These are phyloP conservation scores for Turdus rufiventris DNA, from an alignment of 2,113 vertebrate species.

Conservation along the genomic window DNA sequence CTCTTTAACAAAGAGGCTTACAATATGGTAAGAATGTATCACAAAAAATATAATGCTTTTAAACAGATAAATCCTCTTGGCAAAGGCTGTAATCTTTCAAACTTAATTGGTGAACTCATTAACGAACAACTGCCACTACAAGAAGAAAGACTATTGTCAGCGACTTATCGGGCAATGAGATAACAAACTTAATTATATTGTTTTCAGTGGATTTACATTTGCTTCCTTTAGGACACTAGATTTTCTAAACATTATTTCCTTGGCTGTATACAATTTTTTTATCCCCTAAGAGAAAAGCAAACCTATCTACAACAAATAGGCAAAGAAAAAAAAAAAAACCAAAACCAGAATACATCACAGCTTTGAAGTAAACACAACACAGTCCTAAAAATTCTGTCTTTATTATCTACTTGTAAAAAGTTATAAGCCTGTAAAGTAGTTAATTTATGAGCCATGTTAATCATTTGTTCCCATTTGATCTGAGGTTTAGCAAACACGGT, in stretches of 20 bases:
- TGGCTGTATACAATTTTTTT: background rate
- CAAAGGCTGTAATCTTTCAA: conserved; percentile 68
- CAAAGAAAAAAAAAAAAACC: background rate
- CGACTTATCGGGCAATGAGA: conserved; percentile 67
- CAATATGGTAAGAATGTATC: conserved; percentile 58
- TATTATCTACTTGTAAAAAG: conserved; percentile 74
- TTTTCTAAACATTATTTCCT: conserved; percentile 50
- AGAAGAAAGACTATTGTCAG: conserved; percentile 70
- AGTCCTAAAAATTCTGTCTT: conserved; percentile 58
- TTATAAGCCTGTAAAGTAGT: conserved; percentile 72
- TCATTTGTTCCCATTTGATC: conserved; percentile 73
- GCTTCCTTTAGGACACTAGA: conserved; percentile 54
- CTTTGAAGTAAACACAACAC: background rate
- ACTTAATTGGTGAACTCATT: conserved; percentile 75
- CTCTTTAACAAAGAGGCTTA: conserved; percentile 61
- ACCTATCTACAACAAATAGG: background rate
- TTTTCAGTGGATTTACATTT: conserved; percentile 67
- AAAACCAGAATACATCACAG: background rate
- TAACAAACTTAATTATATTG: conserved; percentile 73
- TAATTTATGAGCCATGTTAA: conserved; percentile 74
- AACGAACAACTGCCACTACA: conserved; percentile 68
- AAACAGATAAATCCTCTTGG: conserved; percentile 71
- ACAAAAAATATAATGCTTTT: conserved; percentile 69
- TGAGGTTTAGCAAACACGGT: conserved; percentile 63
- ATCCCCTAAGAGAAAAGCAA: background rate